Base-by-base conservation (phyloP, 1,140 invertebrate genomes). In the Brachionus manjavacas region DNA sequence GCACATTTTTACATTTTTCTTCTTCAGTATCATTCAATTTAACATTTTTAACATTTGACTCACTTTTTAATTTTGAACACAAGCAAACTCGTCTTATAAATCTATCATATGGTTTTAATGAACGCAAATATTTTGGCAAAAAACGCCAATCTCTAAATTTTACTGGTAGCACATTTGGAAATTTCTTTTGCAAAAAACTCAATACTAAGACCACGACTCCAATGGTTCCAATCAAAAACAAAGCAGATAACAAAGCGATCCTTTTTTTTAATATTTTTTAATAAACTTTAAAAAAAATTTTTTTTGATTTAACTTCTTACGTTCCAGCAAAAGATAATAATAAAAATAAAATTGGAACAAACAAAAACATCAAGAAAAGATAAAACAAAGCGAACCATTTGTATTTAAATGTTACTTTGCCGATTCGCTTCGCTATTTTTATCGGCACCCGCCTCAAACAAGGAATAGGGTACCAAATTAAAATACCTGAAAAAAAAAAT, bases 331-430 rank as follows among this genome's bases (percentile, higher is more conserved):
- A 74, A 4, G 89, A 91, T 1, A 92, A 85, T 4, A 86, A 87
- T 84, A 92, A 91, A 8, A 91, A 87, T 4, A 89, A n/a, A 14
- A 85, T 88, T 0, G 92, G 92, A 4, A 92, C 84, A 0, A 91
- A 1, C 39, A 92, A 87, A 86, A 92, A 93, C 86, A 92, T 88
- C 1, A 88, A 4, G 0, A 92, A 20, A 11, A 93, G 86, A 86
- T 93, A 92, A 0, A 91, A 79, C 7, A 92, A 85, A 7, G 91
- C 89, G 87, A 92, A 92, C 92, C 92, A 92, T 35, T 91, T 87
- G 86, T 92, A 91, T 79, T 90, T 88, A 9, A 91, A 90, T 4
- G 91, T 92, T 16, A 87, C 86, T 28, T 89, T 88, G 2, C 92
- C 91, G 8, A 93, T 87, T n/a, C 87, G 87, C 84, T 90, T 91